Conservation (phyloP, 2,888 invertebrate genomes). For the Thumatha senex region DNA sequence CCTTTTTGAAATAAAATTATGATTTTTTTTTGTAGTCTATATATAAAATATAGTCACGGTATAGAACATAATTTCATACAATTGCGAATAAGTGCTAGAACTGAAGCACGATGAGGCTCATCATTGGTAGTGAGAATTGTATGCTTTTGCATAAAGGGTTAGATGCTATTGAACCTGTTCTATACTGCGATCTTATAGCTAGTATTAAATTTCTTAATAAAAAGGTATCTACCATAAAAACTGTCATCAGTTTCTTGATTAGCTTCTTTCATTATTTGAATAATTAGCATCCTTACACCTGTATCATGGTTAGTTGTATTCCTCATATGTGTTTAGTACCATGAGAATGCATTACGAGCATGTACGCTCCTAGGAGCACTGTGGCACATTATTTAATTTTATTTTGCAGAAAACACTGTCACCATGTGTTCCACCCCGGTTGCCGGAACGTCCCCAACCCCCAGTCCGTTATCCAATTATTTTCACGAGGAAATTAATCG, state of each 20-base stretch:
- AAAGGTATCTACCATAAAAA: constrained; percentile 21
- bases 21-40: neutral
- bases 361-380: constrained; percentile 68
- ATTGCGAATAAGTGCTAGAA: no score
- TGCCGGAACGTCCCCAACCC: constrained; percentile 74
- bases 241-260: constrained; percentile 19
- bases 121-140: no score
- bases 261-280: constrained; percentile 21
- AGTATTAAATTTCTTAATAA: no score
- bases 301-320: constrained; percentile 37
- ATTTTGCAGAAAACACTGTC: constrained; percentile 79
- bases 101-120: no score
- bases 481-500: constrained; percentile 72
- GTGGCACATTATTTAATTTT: constrained; percentile 76
- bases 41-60: neutral
- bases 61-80: neutral
- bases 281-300: constrained; percentile 25
- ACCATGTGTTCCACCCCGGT: constrained; percentile 72
- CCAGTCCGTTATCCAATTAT: constrained; percentile 73
- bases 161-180: no score
- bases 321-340: constrained; percentile 42
- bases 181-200: no score
- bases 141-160: no score
- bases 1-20: constrained; percentile 21
- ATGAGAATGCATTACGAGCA: constrained; percentile 56